Evolutionary conservation across 2,113 vertebrate genomes (phyloP).

Genomic region (Rissa tridactyla): DNA sequence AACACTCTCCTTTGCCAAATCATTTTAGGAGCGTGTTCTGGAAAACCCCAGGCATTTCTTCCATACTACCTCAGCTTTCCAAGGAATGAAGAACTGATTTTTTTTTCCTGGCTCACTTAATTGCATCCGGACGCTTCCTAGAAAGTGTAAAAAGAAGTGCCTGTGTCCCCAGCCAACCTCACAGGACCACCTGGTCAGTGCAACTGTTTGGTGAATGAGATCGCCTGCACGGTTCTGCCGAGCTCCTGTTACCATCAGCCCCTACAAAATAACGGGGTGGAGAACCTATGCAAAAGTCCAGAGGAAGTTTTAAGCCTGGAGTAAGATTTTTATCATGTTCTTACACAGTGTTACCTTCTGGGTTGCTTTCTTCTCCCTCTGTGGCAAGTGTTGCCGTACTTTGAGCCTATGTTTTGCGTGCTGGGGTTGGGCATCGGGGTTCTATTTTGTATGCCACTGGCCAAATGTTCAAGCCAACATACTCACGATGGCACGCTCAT

Average conservation of each 20-base stretch:
- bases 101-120: neutral
- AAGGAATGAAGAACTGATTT: constrained; percentile 8
- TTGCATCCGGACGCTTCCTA: constrained; percentile 6
- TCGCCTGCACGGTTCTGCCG: neutral
- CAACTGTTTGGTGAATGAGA: neutral
- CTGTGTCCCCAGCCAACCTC: constrained; percentile 51
- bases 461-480: neutral
- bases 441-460: neutral
- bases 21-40: neutral
- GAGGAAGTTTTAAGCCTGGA: neutral
- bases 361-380: neutral
- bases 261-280: neutral
- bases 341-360: neutral
- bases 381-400: neutral
- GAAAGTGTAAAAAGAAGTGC: constrained; percentile 54
- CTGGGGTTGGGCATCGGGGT: neutral
- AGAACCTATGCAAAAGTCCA: neutral
- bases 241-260: neutral
- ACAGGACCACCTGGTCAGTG: neutral
- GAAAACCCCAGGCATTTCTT: constrained; percentile 3
- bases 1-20: neutral
- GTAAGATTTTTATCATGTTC: neutral
- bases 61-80: neutral
- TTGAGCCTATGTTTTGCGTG: neutral
- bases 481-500: neutral